phyloP scores from a whole-genome alignment of 1,140 invertebrate genomes.

The Brachionus paranguensis region DNA sequence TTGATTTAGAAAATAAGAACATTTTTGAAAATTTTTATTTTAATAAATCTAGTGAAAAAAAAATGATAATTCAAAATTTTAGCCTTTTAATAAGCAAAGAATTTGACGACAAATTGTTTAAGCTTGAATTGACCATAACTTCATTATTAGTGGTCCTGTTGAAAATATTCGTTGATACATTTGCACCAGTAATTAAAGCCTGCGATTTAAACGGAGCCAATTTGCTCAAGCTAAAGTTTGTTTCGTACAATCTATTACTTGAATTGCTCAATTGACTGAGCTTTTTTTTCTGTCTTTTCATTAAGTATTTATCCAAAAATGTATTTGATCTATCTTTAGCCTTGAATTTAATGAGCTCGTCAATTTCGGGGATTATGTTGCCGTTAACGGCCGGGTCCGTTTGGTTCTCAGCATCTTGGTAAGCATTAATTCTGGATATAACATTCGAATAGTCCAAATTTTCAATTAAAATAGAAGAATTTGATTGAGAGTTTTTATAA shows the following conservation, averaged over 20 bases:
- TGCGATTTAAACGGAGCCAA: not conserved
- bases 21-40: no score
- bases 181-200: not conserved
- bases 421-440: not conserved
- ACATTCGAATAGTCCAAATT: not conserved
- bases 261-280: not conserved
- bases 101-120: not conserved
- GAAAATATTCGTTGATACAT: not conserved
- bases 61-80: not conserved
- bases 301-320: not conserved
- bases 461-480: not conserved
- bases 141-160: not conserved
- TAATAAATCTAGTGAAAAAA: no score
- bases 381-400: not conserved
- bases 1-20: no score
- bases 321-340: slow-evolving; percentile 1
- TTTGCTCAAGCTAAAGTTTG: not conserved
- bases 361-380: not conserved
- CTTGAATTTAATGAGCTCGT: not conserved
- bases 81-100: not conserved
- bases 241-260: not conserved
- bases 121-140: not conserved
- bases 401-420: not conserved
- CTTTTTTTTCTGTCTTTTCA: slow-evolving; percentile 1
- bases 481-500: not conserved